Percentiles rank a stretch among this genome's conserved stretches.
phyloP scores from a whole-genome alignment of 1,140 invertebrate genomes.

The Lethrus apterus region DNA sequence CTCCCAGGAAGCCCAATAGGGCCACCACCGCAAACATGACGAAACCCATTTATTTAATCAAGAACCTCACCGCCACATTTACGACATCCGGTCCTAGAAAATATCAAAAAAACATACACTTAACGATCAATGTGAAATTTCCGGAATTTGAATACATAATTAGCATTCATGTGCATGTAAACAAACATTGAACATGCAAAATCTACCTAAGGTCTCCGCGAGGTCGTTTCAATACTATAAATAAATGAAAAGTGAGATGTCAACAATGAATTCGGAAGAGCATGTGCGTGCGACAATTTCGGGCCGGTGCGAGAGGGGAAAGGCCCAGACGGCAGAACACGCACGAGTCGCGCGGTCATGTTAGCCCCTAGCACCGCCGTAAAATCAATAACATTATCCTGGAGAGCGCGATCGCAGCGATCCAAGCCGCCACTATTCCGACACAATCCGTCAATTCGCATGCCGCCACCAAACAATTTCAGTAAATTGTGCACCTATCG shows the following conservation, averaged over 20 bases:
- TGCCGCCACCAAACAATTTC: too few relatives aligned
- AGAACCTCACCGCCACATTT: constrained; percentile 11
- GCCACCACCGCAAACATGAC: neutral
- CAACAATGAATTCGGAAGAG: constrained; percentile 11
- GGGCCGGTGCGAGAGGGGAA: constrained; percentile 12
- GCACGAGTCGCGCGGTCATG: constrained; percentile 11
- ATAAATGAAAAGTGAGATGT: constrained; percentile 8
- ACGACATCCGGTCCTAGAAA: constrained; percentile 1
- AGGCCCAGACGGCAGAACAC: constrained; percentile 11
- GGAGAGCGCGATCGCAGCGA: neutral
- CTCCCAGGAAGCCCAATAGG: constrained; percentile 19
- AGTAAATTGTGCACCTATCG: too few relatives aligned
- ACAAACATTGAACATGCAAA: neutral
- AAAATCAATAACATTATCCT: constrained; percentile 21
- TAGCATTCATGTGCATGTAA: neutral
- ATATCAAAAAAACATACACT: too few relatives aligned
- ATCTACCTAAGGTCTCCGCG: neutral
- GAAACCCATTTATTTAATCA: too few relatives aligned
- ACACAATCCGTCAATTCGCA: too few relatives aligned
- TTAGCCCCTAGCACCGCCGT: constrained; percentile 15
- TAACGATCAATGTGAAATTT: too few relatives aligned
- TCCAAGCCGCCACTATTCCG: neutral
- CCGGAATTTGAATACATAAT: too few relatives aligned
- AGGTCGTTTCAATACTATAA: too few relatives aligned
- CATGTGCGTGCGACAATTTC: constrained; percentile 15